A percentile compares a stretch with the other conserved stretches of the same genome.
phyloP scores from a whole-genome alignment of 2,797 vertebrate species.

The Luscinia luscinia region DNA sequence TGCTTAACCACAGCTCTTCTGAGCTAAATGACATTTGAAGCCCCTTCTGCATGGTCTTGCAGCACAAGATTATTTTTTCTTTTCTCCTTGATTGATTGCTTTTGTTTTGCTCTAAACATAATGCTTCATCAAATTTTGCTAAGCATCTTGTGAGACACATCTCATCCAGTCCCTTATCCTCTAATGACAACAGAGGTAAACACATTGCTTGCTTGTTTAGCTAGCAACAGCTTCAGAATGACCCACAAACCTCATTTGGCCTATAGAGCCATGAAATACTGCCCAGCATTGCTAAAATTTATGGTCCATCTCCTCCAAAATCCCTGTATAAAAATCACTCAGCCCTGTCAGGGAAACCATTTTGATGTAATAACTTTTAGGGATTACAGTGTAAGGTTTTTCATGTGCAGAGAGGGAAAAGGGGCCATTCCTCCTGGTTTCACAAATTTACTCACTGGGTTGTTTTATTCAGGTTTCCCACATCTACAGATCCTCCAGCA shows the following conservation, averaged over 20 bases:
- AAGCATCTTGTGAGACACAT: background rate
- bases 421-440: background rate
- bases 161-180: background rate
- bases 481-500: background rate
- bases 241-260: background rate
- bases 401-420: rapidly evolving
- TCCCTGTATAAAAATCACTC: background rate
- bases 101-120: slow-evolving; percentile 8
- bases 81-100: background rate
- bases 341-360: background rate
- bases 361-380: background rate
- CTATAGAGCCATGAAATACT: background rate
- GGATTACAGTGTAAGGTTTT: background rate
- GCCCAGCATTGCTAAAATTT: background rate
- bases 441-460: background rate
- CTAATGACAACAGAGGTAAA: background rate
- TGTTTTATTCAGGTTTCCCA: background rate
- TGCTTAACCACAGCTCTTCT: background rate
- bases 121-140: background rate
- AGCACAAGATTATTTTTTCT: background rate
- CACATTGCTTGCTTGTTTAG: background rate
- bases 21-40: background rate
- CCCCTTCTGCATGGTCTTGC: background rate
- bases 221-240: background rate
- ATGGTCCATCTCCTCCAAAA: background rate